These are phyloP conservation scores for Oplegnathus fasciatus DNA, from an alignment of 2,113 vertebrate species.

Conservation along the genomic window DNA sequence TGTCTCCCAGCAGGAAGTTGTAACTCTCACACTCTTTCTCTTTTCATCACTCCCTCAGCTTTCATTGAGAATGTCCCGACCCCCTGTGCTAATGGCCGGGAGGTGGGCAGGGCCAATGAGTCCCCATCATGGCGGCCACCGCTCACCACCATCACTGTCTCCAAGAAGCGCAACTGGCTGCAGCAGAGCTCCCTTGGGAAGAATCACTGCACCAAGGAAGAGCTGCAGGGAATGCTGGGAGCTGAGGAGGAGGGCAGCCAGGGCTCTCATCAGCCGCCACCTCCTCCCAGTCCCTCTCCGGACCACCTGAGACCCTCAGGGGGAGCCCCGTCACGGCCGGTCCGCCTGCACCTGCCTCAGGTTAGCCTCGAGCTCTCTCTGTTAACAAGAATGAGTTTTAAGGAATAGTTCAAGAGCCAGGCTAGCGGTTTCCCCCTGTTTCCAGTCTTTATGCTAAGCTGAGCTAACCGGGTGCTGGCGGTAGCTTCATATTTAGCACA, in stretches of 20 bases:
- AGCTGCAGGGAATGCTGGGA: conserved; percentile 77
- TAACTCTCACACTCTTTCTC: conserved; percentile 26
- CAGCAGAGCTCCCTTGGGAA: conserved; percentile 89
- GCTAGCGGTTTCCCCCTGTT: neutral
- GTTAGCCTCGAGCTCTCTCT: conserved; percentile 18
- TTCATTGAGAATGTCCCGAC: conserved; percentile 91
- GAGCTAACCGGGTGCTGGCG: neutral
- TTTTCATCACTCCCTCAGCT: conserved; percentile 77
- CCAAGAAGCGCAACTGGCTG: conserved; percentile 98
- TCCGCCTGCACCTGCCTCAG: conserved; percentile 64
- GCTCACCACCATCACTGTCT: conserved; percentile 94
- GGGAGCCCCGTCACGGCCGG: conserved; percentile 30
- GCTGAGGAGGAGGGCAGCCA: conserved; percentile 74
- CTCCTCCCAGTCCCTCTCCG: conserved; percentile 71
- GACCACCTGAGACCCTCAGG: conserved; percentile 66
- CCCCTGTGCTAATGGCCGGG: conserved; percentile 80
- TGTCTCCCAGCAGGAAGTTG: neutral
- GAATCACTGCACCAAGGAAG: conserved; percentile 77
- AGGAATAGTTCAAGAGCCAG: neutral
- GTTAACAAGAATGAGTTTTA: neutral
- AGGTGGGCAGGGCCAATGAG: conserved; percentile 78
- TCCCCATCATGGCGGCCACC: conserved; percentile 75
- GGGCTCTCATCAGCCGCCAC: conserved; percentile 63
- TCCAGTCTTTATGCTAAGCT: neutral
- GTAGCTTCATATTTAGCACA: neutral